These are phyloP conservation scores for Lindbergichthys nudifrons DNA, from an alignment of 2,797 vertebrate genomes.

Conservation along the genomic window DNA sequence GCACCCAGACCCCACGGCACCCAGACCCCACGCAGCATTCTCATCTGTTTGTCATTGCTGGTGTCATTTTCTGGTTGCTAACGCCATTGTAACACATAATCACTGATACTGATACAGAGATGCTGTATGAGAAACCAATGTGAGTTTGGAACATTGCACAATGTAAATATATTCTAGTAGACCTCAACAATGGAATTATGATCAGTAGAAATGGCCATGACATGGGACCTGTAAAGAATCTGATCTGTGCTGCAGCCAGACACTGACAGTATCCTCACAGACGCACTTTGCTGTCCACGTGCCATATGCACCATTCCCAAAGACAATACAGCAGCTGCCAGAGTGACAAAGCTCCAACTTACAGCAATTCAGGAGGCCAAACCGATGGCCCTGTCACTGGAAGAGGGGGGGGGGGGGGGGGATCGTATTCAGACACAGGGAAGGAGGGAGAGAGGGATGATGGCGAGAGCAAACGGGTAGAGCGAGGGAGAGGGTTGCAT, in stretches of 20 bases:
- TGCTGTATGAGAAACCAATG: too few species aligned
- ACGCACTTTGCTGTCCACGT: conserved; percentile 63
- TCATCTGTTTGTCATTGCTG: too few species aligned
- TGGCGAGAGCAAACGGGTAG: conserved; percentile 14
- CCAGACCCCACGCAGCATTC: too few species aligned
- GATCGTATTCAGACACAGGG: conserved; percentile 50
- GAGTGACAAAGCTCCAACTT: conserved; percentile 74
- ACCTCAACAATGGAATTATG: too few species aligned
- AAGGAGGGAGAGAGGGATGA: conserved; percentile 35
- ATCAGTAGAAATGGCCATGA: too few species aligned
- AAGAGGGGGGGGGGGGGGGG: conserved; percentile 21
- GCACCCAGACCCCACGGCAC: too few species aligned
- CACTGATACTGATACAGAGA: too few species aligned
- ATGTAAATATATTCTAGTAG: too few species aligned
- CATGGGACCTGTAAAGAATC: too few species aligned
- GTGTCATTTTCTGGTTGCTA: too few species aligned
- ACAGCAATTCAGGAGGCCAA: conserved; percentile 64
- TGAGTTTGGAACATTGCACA: too few species aligned
- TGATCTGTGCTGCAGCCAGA: conserved; percentile 39
- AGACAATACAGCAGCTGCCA: conserved; percentile 84
- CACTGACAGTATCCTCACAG: conserved; percentile 37
- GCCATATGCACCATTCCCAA: conserved; percentile 74
- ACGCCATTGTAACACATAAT: too few species aligned
- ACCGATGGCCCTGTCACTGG: conserved; percentile 56
- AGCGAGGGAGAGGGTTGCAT: conserved; percentile 29